A percentile compares a stretch with the other conserved stretches of the same genome.
Conservation (phyloP, 2,797 vertebrate genomes). For the Zalophus californianus region DNA sequence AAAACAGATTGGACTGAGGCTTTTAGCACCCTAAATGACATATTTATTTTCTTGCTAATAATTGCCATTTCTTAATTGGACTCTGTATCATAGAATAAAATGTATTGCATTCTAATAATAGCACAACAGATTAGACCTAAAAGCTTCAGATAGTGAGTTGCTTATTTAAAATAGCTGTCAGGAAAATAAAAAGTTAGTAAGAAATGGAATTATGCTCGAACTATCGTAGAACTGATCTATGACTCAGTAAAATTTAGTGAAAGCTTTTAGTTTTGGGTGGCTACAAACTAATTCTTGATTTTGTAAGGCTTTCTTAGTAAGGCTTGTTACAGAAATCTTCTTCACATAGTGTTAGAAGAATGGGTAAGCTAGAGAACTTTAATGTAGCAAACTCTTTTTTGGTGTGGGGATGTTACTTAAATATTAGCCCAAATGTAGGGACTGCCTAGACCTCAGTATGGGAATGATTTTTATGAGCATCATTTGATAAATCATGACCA, state of each 20-base stretch:
- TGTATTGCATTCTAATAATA: slow-evolving; percentile 33
- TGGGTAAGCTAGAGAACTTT: background rate
- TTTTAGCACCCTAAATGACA: background rate
- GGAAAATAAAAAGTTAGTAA: slow-evolving; percentile 55
- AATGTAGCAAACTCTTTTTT: background rate
- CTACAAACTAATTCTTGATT: background rate
- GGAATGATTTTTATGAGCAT: background rate
- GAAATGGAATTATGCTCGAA: slow-evolving; percentile 18
- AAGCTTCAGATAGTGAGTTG: background rate
- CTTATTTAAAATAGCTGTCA: slow-evolving; percentile 43
- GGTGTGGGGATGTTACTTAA: background rate
- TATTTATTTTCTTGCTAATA: slow-evolving; percentile 48
- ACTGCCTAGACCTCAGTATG: background rate
- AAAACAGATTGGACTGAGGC: background rate
- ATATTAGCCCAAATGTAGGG: background rate
- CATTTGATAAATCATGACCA: background rate
- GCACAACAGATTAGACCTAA: background rate
- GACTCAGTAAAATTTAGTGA: slow-evolving; percentile 4
- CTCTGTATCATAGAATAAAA: background rate
- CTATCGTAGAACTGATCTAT: background rate
- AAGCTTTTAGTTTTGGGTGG: slow-evolving; percentile 1
- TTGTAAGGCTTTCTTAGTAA: background rate
- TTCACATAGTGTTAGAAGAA: background rate
- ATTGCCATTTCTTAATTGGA: slow-evolving; percentile 25
- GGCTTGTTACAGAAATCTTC: background rate